These are phyloP conservation scores for Trisateles emortualis DNA, from an alignment of 2,888 invertebrate species.

Conservation along the genomic window DNA sequence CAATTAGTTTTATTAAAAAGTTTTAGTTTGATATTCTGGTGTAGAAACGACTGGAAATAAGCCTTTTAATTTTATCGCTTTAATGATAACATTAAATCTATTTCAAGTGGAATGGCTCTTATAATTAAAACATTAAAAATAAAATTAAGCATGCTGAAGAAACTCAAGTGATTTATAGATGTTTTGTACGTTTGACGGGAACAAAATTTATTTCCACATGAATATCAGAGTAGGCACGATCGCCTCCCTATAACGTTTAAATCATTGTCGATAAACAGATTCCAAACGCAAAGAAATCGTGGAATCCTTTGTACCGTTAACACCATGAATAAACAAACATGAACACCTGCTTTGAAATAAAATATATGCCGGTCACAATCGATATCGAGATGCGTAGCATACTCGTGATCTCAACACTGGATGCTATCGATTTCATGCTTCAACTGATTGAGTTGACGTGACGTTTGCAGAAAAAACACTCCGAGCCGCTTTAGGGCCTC, in stretches of 20 bases:
- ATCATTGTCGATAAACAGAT: constrained; percentile 51
- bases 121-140: too few species aligned
- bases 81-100: too few species aligned
- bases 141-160: too few species aligned
- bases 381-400: constrained; percentile 47
- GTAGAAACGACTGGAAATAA: background rate
- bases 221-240: background rate
- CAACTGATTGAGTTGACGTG: constrained; percentile 58
- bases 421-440: constrained; percentile 65
- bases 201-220: background rate
- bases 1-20: background rate
- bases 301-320: constrained; percentile 57
- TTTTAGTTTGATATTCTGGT: background rate
- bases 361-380: constrained; percentile 57
- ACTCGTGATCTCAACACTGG: constrained; percentile 35
- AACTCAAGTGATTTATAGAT: background rate
- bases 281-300: constrained; percentile 43
- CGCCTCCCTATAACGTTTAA: constrained; percentile 20
- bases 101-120: background rate
- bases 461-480: constrained; percentile 50
- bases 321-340: constrained; percentile 67
- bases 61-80: too few species aligned
- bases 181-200: background rate
- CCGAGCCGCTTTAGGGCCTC: constrained; percentile 27
- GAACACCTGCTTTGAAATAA: constrained; percentile 62